Percentiles rank a stretch among this genome's conserved stretches.
Conservation (phyloP, 2,797 vertebrate species). For the Hylomyscus alleni region DNA sequence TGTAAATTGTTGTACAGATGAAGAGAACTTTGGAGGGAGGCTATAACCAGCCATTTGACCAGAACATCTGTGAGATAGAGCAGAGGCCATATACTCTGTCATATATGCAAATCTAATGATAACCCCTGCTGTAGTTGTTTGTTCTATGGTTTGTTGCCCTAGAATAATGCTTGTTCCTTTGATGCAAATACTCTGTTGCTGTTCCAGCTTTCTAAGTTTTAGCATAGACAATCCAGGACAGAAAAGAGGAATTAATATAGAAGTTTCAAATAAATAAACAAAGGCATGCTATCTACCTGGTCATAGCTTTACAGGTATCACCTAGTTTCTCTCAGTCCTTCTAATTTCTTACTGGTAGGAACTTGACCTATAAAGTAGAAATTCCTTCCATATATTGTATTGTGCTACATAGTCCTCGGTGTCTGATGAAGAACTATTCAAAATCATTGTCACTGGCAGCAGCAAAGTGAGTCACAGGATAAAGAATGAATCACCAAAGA, state of each 20-base stretch:
- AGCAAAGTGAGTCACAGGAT: constrained; percentile 44
- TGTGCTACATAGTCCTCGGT: background rate
- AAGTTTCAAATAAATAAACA: background rate
- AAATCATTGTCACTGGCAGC: constrained; percentile 4
- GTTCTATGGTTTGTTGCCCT: background rate
- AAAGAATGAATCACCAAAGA: constrained; percentile 57
- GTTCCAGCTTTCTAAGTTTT: background rate
- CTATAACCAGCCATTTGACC: background rate
- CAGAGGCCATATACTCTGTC: background rate
- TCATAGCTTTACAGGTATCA: background rate
- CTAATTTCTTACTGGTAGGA: constrained; percentile 24
- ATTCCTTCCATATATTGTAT: background rate
- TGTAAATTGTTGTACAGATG: background rate
- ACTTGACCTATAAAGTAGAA: background rate
- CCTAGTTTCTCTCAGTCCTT: background rate
- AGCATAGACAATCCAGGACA: background rate
- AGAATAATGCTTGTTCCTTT: background rate
- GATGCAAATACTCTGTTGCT: background rate
- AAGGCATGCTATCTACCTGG: background rate
- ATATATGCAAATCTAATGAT: background rate
- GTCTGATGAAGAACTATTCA: constrained; percentile 1
- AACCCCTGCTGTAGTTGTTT: background rate
- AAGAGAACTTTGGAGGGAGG: background rate
- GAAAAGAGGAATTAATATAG: background rate
- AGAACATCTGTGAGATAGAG: background rate